phyloP scores from a whole-genome alignment of 1,140 invertebrate species.

The Drosophila asahinai region DNA sequence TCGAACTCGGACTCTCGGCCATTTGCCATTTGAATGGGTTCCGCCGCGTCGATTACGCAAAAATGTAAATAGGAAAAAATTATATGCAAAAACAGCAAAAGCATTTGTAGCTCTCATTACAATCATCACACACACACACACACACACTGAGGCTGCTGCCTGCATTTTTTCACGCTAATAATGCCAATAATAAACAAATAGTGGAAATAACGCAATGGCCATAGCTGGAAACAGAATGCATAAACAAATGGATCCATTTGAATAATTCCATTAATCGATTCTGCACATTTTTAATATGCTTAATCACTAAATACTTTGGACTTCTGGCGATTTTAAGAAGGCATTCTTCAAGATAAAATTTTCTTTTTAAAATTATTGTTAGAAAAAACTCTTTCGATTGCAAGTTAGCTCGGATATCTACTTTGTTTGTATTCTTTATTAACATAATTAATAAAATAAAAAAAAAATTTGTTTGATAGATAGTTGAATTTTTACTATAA shows the following conservation, averaged over 20 bases:
- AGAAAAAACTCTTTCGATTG: too few species aligned
- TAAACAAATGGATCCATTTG: slow-evolving; percentile 41
- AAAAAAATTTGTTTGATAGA: too few species aligned
- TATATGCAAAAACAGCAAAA: slow-evolving; percentile 54
- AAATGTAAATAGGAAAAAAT: slow-evolving; percentile 50
- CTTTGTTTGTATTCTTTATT: too few species aligned
- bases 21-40: slow-evolving; percentile 62
- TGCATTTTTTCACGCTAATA: slow-evolving; percentile 62
- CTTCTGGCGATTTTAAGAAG: background rate
- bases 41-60: slow-evolving; percentile 61
- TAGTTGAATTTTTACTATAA: too few species aligned
- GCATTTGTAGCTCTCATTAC: slow-evolving; percentile 73
- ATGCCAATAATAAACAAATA: slow-evolving; percentile 49
- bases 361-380: too few species aligned
- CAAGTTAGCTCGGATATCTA: background rate
- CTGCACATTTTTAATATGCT: slow-evolving; percentile 8
- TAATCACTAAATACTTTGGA: slow-evolving; percentile 1
- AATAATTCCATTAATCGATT: slow-evolving; percentile 27
- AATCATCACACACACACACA: slow-evolving; percentile 14
- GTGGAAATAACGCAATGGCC: slow-evolving; percentile 33
- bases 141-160: slow-evolving; percentile 19
- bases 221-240: slow-evolving; percentile 39
- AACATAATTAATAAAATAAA: too few species aligned
- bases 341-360: background rate
- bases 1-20: slow-evolving; percentile 13